Evolutionary conservation across 2,888 invertebrate species (phyloP), one percentile per base, ranked within the genome.

Genomic region (Dryocosmus kuriphilus): DNA sequence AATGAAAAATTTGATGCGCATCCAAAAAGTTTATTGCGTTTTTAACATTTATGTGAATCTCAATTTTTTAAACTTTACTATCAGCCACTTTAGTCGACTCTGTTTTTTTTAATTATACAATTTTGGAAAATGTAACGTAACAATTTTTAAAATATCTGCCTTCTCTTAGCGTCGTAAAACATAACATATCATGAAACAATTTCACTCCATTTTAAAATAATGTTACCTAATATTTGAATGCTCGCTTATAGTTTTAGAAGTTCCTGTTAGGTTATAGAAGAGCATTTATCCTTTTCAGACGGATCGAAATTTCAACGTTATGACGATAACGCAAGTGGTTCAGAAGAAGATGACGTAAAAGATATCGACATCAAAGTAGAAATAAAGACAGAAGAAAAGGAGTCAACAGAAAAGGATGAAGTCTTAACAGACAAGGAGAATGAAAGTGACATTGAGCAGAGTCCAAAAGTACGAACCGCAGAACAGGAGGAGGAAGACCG

Each of bases 301-400:
- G 85, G 86, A 60, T 89, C 91, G 32, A 93, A 93, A 87, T 93
- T 93, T 86, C 92, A 92, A 85, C 91, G 93, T 27, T 93, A 92
- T 81, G 89, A 89, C 76, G 91, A 93, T 77, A 91, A 92, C 79
- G 92, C 92, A 0, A 92, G 92, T 82, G 89, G 90, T 76, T 92
- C 93, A 0, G 92, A 91, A 4, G 90, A 90, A 11, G 90, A 90
- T 19, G 89, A 90, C 55, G 75, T 74, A 1, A 85, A 82, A 46
- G 84, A 85, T 27, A 65, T 27, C 30, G 77, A 84, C 67, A 74
- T 46, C 63, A 14, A 60, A 30, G 63, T 76, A 9, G 84, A 81
- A 67, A 77, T 80, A 35, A 78, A 73, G 46, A 32, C 30, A 30
- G 63, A 80, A 57, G 75, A 77, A 24, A 30, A 57, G 32, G 82